Percentiles rank a stretch among this genome's conserved stretches.
Conservation (phyloP, 2,888 invertebrate species). For the Mesorhabditis belari region DNA sequence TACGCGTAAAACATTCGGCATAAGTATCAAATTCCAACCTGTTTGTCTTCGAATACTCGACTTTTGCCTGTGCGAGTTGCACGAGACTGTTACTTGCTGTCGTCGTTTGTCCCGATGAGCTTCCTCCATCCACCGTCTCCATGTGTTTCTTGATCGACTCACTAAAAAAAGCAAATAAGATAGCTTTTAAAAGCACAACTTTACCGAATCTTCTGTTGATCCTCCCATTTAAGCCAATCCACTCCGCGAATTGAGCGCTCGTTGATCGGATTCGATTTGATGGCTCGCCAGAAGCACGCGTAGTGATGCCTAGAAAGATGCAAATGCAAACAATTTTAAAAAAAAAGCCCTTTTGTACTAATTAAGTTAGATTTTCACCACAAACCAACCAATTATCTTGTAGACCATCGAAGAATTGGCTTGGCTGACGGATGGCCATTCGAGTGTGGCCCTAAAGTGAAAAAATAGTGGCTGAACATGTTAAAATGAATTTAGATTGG, state of each 20-base stretch:
- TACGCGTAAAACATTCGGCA: background rate
- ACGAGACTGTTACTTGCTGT: conserved; percentile 3
- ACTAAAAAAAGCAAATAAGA: background rate
- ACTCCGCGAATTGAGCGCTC: conserved; percentile 55
- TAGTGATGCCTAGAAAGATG: conserved; percentile 54
- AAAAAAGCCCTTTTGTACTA: too few relatives aligned
- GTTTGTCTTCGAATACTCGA: conserved; percentile 20
- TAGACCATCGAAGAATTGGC: conserved; percentile 42
- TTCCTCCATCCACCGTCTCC: too few relatives aligned
- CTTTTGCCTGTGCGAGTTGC: conserved; percentile 7
- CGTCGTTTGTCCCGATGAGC: too few relatives aligned
- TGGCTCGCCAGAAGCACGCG: conserved; percentile 56
- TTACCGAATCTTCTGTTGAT: conserved; percentile 51
- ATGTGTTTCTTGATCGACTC: background rate
- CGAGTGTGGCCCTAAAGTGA: too few relatives aligned
- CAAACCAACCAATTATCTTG: conserved; percentile 36
- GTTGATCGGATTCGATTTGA: conserved; percentile 32
- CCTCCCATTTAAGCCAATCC: conserved; percentile 57
- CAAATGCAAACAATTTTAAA: background rate
- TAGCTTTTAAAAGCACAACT: background rate
- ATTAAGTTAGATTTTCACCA: too few relatives aligned
- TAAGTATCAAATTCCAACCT: background rate
- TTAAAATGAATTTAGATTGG: conserved; percentile 13
- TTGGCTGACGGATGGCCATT: conserved; percentile 29
- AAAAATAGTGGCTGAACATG: too few relatives aligned